These are phyloP conservation scores for Nesoenas mayeri DNA, from an alignment of 2,113 vertebrate species.

Conservation along the genomic window DNA sequence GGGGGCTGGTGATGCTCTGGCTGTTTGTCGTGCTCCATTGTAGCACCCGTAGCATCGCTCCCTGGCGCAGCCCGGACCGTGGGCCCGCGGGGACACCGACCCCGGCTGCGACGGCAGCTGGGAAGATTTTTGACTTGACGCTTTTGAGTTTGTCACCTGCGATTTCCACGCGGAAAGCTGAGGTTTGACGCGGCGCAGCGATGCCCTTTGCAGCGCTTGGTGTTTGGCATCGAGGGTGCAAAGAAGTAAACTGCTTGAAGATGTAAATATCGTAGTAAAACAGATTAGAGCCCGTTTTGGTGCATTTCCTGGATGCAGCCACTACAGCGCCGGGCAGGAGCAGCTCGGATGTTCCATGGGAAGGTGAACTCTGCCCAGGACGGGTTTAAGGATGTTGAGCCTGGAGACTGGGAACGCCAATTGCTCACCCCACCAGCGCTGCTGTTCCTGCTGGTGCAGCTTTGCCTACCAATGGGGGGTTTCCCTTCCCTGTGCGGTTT, in stretches of 20 bases:
- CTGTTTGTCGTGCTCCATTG: accelerated
- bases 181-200: accelerated
- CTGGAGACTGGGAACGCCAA: background rate
- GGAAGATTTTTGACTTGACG: background rate
- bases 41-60: accelerated
- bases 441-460: background rate
- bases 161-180: background rate
- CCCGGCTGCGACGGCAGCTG: accelerated
- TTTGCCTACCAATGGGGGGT: background rate
- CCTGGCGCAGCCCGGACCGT: accelerated
- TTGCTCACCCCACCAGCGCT: background rate
- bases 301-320: accelerated
- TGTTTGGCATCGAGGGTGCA: accelerated
- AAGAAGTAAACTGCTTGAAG: background rate
- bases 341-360: background rate
- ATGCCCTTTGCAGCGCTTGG: background rate
- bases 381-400: background rate
- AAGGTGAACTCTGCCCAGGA: background rate
- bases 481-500: background rate
- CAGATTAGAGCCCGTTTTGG: accelerated
- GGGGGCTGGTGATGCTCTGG: background rate
- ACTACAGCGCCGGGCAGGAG: background rate
- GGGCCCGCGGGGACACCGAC: accelerated
- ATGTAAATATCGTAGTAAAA: background rate
- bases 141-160: accelerated